Evolutionary conservation across 2,113 vertebrate species (phyloP).

Genomic region (Larimichthys crocea): DNA sequence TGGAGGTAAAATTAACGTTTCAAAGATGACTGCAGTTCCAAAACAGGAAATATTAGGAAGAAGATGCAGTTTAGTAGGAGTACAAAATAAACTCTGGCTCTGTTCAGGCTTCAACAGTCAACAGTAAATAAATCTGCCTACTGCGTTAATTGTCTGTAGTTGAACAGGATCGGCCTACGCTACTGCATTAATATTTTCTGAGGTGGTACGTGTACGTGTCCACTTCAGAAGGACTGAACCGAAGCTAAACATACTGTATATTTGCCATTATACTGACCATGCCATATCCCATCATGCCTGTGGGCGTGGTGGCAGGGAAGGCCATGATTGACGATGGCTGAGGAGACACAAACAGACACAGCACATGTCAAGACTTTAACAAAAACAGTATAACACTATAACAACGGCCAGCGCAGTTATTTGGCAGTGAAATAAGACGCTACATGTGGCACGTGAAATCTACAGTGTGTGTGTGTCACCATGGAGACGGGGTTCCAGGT

Average conservation of each 20-base stretch:
- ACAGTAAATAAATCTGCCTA: too few species aligned
- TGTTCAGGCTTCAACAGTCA: too few species aligned
- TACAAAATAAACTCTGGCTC: too few species aligned
- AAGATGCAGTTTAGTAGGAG: too few species aligned
- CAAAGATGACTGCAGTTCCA: too few species aligned
- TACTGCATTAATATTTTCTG: too few species aligned
- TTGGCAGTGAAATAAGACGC: neutral
- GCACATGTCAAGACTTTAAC: neutral
- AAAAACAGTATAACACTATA: neutral
- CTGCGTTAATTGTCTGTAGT: too few species aligned
- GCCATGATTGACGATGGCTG: slow-evolving; percentile 95
- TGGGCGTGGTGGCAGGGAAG: slow-evolving; percentile 98
- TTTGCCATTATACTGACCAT: slow-evolving; percentile 87
- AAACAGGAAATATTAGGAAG: too few species aligned
- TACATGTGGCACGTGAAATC: neutral
- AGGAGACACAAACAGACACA: slow-evolving; percentile 47
- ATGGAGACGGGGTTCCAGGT: slow-evolving; percentile 98
- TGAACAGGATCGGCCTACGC: too few species aligned
- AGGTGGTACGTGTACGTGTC: too few species aligned
- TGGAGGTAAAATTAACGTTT: too few species aligned
- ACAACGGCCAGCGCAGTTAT: neutral
- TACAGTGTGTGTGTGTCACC: slow-evolving; percentile 83
- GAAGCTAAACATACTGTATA: neutral
- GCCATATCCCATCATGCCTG: slow-evolving; percentile 95
- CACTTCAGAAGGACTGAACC: neutral